Evolutionary conservation across 2,888 invertebrate species (phyloP).

Genomic region (Yponomeuta plumbellus): DNA sequence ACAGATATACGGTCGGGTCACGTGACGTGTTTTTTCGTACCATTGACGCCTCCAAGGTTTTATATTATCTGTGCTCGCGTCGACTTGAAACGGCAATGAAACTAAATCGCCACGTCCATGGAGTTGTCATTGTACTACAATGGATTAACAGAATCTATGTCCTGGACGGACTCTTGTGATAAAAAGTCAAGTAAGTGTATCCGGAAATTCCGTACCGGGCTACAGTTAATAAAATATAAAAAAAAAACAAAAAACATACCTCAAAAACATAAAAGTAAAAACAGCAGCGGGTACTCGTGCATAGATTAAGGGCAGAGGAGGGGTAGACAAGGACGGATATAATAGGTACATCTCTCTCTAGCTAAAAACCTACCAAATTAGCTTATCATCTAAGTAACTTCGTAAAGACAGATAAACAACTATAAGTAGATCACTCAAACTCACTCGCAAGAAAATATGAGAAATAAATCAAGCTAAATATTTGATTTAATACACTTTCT

Average conservation of each 20-base stretch:
- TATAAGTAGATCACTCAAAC: constrained; percentile 41
- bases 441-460: constrained; percentile 43
- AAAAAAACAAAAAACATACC: constrained; percentile 59
- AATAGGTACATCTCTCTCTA: constrained; percentile 36
- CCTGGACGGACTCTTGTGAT: too few species aligned
- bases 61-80: too few species aligned
- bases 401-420: constrained; percentile 24
- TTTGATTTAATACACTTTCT: constrained; percentile 42
- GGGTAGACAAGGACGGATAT: constrained; percentile 52
- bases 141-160: too few species aligned
- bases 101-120: too few species aligned
- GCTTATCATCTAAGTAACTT: neutral
- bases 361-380: constrained; percentile 32
- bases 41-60: too few species aligned
- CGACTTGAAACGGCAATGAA: too few species aligned
- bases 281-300: constrained; percentile 58
- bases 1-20: too few species aligned
- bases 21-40: too few species aligned
- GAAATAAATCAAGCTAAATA: constrained; percentile 1
- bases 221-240: too few species aligned
- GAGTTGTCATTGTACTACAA: too few species aligned
- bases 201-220: too few species aligned
- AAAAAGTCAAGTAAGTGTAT: too few species aligned
- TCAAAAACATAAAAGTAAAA: constrained; percentile 48
- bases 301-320: constrained; percentile 38